Base-by-base conservation (phyloP, 1,140 invertebrate genomes). In the Ericerus pela region DNA sequence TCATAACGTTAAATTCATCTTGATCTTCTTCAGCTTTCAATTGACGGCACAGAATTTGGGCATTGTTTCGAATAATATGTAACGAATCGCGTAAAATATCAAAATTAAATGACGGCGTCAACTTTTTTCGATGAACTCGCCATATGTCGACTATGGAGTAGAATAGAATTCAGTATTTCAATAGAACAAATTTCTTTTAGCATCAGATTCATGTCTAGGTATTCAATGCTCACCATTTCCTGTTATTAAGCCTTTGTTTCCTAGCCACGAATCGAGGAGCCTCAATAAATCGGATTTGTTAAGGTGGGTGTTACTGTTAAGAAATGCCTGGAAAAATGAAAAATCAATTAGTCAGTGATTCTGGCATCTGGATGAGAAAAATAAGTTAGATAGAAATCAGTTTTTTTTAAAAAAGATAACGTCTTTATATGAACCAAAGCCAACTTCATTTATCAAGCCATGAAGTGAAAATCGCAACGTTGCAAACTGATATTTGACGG, bases 1-100 rank as follows among this genome's bases (percentile, higher is more conserved):
- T 71, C 55, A 75, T 71, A 12, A 84, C 70, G 61, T 81, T 69
- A 52, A 76, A 69, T 26, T 61, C 59, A 59, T 60, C 63, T 64
- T 66, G 62, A 1, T 55, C 62, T 4, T 63, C 64, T 61, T 62
- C 64, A 62, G 53, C 70, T 61, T 61, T 63, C 18, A 83, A 68
- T 22, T 47, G 16, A 5, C 11, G 20, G 41, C 10, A 10, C 2
- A 47, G 20, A 47, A 47, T 20, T 22, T 47, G 20, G 16, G 14
- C 41, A 22, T 47, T 47, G 22, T 24, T 47, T 4, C 10, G 22
- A 24, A 47, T 47, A 8, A 47, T 22, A 47, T 24, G 8, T 10
- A 22, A 8, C 8, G 41, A 47, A 24, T 47, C 26, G 11, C 26
- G 20, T 24, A 47, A 24, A 2, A 47, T 47, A 24, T 47, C 26